A percentile compares a stretch with the other conserved stretches of the same genome.
Evolutionary conservation across 2,113 vertebrate genomes (phyloP).

Genomic region (Telmatochromis brachygnathus): DNA sequence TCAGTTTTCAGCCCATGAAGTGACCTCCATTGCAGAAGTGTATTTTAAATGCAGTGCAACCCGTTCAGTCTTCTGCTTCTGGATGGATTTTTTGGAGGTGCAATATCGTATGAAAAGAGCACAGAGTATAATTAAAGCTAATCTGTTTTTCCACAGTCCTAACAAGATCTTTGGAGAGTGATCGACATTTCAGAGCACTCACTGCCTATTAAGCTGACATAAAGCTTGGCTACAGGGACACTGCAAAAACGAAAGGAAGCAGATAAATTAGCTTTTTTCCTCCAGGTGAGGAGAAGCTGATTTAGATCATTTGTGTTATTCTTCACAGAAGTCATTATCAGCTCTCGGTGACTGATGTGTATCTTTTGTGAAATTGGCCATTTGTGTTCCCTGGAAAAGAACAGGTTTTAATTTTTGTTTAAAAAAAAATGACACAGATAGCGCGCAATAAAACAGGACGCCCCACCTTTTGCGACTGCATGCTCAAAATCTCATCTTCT

Average conservation of each 20-base stretch:
- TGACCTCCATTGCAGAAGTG: not conserved
- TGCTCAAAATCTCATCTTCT: not conserved
- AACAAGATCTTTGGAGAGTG: constrained; percentile 26
- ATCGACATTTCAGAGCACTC: constrained; percentile 17
- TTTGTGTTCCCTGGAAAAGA: not conserved
- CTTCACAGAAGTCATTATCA: constrained; percentile 42
- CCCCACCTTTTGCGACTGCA: not conserved
- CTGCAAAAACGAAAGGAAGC: constrained; percentile 12
- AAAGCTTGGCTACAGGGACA: not conserved
- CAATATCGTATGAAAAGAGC: not conserved
- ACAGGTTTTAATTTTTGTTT: not conserved
- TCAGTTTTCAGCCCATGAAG: not conserved
- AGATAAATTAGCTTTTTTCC: constrained; percentile 15
- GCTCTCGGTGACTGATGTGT: constrained; percentile 27
- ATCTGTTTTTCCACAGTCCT: constrained; percentile 26
- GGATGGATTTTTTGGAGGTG: not conserved
- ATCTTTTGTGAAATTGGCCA: constrained; percentile 26
- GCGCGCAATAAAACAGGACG: not conserved
- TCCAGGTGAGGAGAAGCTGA: not conserved
- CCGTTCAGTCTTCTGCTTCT: not conserved
- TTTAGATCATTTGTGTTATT: constrained; percentile 39
- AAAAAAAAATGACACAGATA: not conserved
- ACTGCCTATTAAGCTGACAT: constrained; percentile 8
- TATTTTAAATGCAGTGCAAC: not conserved
- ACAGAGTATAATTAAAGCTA: constrained; percentile 13